Evolutionary conservation across 2,113 vertebrate genomes (phyloP), one percentile per base, ranked within the genome.

Genomic region (Myiopsitta monachus): DNA sequence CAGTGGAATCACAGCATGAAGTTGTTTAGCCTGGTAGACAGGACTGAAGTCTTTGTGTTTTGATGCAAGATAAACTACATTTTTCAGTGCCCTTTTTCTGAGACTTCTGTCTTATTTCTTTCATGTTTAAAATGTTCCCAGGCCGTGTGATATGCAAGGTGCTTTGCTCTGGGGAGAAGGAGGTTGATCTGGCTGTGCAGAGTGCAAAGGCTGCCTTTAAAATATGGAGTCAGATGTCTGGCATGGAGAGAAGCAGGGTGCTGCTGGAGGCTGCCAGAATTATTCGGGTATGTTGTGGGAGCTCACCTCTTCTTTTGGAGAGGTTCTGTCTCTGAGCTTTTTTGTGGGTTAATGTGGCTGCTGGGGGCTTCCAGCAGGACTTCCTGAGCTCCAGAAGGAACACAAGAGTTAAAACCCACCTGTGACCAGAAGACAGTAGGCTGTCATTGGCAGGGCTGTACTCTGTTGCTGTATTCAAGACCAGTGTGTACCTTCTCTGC

Each of bases 241-340:
- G 99, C 82, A 98, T 98, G 98, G 99, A 99, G 95, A 97, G 99
- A 18, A 97, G 98, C 31, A 98, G 98, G 11, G 95, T 99, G 81
- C 97, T 99, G 97, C 95, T 99, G 12, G 99, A 99, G 95, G 99
- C 99, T 28, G 99, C 99, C 36, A 98, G 98, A 31, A 98, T 99
- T 30, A 99, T 99, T 13, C 98, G 98, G 98, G 99, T 99, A 95
- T 31, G 98, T 93, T 31, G 19, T 5, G 21, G 39, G 38, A 36
- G n/a, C 46, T 75, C 0, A 0, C 15, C 12, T 10, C 26, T 8
- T 8, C 26, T 57, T 41, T 68, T 62, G 46, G 28, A 82, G 38
- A n/a, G 39, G 7, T 41, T 75, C n/a, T 54, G 64, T 36, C 49
- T 59, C 36, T 75, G 38, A 74, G 44, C 39, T 62, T 64, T 47